phyloP scores from a whole-genome alignment of 2,113 vertebrate species.

The Galeopterus variegatus region DNA sequence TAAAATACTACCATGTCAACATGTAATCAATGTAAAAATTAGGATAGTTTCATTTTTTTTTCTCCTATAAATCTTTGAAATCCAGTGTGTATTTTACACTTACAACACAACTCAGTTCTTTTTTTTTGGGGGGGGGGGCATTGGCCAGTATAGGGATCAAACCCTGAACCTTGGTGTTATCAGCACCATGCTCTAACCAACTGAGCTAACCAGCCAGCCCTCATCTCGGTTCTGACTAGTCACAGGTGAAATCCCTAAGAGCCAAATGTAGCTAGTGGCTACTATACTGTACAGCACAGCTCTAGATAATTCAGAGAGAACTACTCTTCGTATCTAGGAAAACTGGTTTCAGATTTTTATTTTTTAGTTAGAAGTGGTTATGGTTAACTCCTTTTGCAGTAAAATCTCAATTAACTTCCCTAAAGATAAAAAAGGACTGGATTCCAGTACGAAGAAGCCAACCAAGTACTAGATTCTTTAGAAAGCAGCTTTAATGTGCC shows the following conservation, averaged over 20 bases:
- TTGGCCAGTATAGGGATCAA: too few relatives aligned
- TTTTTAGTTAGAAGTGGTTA: constrained; percentile 21
- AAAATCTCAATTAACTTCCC: constrained; percentile 41
- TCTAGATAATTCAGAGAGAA: constrained; percentile 38
- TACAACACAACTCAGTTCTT: background rate
- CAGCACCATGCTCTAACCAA: too few relatives aligned
- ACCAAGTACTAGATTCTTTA: constrained; percentile 37
- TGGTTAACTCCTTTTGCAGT: constrained; percentile 45
- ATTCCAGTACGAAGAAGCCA: constrained; percentile 13
- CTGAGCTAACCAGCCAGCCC: too few relatives aligned
- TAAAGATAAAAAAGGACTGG: constrained; percentile 25
- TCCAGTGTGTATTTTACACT: background rate
- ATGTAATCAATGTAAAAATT: constrained; percentile 38
- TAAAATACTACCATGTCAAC: constrained; percentile 20
- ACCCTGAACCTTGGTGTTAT: too few relatives aligned
- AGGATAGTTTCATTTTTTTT: background rate
- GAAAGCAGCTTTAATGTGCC: constrained; percentile 51
- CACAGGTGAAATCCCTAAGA: background rate
- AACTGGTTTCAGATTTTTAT: background rate
- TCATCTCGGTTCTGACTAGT: constrained; percentile 8
- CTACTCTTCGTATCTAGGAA: constrained; percentile 22
- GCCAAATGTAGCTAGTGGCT: background rate
- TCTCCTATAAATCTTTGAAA: background rate
- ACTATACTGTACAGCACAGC: background rate
- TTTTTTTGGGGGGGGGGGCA: too few relatives aligned